Base-by-base conservation (phyloP, 2,113 vertebrate species). In the Hiodon tergisus region DNA sequence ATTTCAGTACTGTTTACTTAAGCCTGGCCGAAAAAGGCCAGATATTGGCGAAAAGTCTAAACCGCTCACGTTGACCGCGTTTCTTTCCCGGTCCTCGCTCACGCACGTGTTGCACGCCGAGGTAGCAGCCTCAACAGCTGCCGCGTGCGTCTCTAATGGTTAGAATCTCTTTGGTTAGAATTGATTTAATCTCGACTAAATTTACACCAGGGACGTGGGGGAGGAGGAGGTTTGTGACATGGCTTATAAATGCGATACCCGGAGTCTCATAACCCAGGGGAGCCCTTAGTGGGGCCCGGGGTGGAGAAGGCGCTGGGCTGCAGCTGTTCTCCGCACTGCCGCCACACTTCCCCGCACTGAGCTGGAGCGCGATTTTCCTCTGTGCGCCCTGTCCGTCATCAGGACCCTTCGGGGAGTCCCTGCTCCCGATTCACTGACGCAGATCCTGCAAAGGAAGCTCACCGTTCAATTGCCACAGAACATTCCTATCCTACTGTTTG, bases 331-430 rank as follows among this genome's bases (percentile, higher is more conserved):
- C 83, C 77, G 77, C 77, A 76, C 68, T 77, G 72, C 76, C 75
- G 4, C 78, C 78, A 80, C 75, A 70, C 69, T n/a, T 3, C 68
- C 69, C 79, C 75, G 72, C 63, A 7, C 78, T 79, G 59, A 79
- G 75, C 78, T 76, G 79, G 74, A 82, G 79, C 78, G 78, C 81
- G 83, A 84, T 86, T 87, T 83, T 78, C 81, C 11, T 74, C 81
- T 85, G 87, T 88, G 87, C 31, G 0, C 31, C 87, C 86, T 89
- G 90, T 89, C 89, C 72, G 83, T 91, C 88, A 91, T 83, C 78
- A 74, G 77, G 77, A 78, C 83, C 79, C 86, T 83, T 85, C 86
- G 74, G 88, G 87, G 84, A 85, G 86, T 47, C 54, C 50, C 57
- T 14, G 31, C 31, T 31, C 31, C 31, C 31, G 31, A 31, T 31